Percentiles rank a stretch among this genome's conserved stretches.
phyloP scores from a whole-genome alignment of 2,888 invertebrate genomes.

The Eucera pruinosa region DNA sequence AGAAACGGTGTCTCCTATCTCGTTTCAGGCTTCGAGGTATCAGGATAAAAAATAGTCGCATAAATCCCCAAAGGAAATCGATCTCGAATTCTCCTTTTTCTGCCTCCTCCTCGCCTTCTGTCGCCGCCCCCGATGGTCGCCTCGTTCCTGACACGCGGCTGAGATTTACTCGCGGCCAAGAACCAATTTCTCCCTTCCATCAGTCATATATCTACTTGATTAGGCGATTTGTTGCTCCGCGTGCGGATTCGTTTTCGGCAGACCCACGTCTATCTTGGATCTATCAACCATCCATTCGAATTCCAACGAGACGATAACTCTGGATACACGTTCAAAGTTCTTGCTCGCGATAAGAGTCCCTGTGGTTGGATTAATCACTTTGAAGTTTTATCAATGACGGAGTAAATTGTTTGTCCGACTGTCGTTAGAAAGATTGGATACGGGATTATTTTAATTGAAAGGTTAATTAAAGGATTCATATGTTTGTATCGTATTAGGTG shows the following conservation, averaged over 20 bases:
- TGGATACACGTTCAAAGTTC: not conserved
- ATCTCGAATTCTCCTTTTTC: slow-evolving; percentile 64
- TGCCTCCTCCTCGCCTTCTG: not conserved
- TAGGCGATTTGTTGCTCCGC: slow-evolving; percentile 70
- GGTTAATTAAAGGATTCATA: too few species aligned
- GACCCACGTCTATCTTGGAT: slow-evolving; percentile 30
- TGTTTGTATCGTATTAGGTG: too few species aligned
- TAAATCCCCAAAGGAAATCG: slow-evolving; percentile 74
- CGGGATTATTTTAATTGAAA: too few species aligned
- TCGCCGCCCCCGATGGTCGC: slow-evolving; percentile 25
- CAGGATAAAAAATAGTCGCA: slow-evolving; percentile 74
- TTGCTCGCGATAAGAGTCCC: too few species aligned
- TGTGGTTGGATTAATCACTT: too few species aligned
- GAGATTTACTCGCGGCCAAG: slow-evolving; percentile 73
- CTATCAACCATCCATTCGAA: slow-evolving; percentile 14
- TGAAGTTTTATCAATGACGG: too few species aligned
- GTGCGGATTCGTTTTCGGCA: slow-evolving; percentile 34
- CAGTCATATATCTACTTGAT: slow-evolving; percentile 73
- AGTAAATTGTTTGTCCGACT: too few species aligned
- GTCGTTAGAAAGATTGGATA: too few species aligned
- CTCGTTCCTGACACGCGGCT: slow-evolving; percentile 53
- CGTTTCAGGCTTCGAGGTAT: slow-evolving; percentile 53
- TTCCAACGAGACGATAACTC: not conserved
- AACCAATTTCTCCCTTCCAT: slow-evolving; percentile 73
- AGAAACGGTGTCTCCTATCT: slow-evolving; percentile 42